Percentiles rank a stretch among this genome's conserved stretches.
Evolutionary conservation across 2,113 vertebrate species (phyloP).

Genomic region (Hippoglossus stenolepis): DNA sequence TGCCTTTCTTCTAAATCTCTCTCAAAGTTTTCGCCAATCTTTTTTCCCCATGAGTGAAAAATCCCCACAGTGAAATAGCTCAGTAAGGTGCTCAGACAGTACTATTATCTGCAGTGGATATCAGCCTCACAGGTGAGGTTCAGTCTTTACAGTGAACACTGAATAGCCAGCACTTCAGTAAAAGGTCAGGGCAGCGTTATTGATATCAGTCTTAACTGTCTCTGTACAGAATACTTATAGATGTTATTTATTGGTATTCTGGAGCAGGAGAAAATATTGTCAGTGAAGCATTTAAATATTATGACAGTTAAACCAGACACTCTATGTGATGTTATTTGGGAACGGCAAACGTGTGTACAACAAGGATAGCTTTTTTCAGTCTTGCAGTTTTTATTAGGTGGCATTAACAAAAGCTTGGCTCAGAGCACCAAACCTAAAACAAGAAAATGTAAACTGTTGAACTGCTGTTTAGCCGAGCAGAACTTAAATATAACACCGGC

Average conservation of each 20-base stretch:
- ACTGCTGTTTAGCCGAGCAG: neutral
- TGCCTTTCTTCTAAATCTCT: too few relatives aligned
- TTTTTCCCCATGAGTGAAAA: neutral
- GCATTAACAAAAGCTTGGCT: slow-evolving; percentile 18
- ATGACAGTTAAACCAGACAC: slow-evolving; percentile 24
- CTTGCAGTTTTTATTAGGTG: slow-evolving; percentile 41
- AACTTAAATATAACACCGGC: neutral
- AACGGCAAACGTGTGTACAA: slow-evolving; percentile 11
- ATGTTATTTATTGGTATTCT: slow-evolving; percentile 35
- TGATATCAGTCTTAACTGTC: slow-evolving; percentile 1
- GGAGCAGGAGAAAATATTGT: neutral
- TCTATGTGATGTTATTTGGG: neutral
- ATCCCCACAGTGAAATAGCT: neutral
- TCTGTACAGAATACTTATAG: neutral
- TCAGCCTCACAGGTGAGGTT: neutral
- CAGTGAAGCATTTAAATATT: slow-evolving; percentile 31
- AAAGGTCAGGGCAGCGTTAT: slow-evolving; percentile 38
- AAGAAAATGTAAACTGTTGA: slow-evolving; percentile 38
- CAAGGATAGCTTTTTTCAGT: neutral
- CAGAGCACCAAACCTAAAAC: neutral
- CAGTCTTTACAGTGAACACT: slow-evolving; percentile 1
- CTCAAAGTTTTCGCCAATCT: too few relatives aligned
- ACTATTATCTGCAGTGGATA: neutral
- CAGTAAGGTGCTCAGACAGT: slow-evolving; percentile 1
- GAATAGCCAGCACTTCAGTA: slow-evolving; percentile 2